Conservation (phyloP, 1,140 invertebrate species). For the Adelges cooleyi region DNA sequence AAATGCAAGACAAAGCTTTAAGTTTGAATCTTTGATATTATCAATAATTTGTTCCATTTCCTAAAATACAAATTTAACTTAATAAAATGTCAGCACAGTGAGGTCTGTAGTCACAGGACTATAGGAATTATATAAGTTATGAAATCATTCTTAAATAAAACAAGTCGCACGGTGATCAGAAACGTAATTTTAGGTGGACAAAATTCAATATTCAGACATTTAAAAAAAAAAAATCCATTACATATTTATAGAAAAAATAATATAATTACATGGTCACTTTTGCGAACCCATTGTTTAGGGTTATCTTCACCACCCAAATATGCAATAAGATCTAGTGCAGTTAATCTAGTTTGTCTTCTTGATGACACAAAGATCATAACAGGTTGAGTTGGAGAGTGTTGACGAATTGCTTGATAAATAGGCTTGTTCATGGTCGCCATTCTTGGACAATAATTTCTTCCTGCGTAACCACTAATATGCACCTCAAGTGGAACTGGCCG, state of each 20-base stretch:
- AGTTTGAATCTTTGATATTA: slow-evolving; percentile 76
- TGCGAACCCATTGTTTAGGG: slow-evolving; percentile 90
- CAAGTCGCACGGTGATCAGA: too few species aligned
- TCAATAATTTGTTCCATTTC: slow-evolving; percentile 67
- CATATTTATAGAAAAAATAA: too few species aligned
- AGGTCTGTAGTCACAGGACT: too few species aligned
- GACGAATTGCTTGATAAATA: slow-evolving; percentile 88
- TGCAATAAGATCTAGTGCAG: slow-evolving; percentile 91
- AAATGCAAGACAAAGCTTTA: slow-evolving; percentile 89
- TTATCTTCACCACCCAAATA: slow-evolving; percentile 82
- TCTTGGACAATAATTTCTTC: slow-evolving; percentile 96
- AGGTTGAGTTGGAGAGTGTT: slow-evolving; percentile 83
- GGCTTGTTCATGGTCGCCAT: slow-evolving; percentile 99
- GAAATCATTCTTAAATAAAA: too few species aligned
- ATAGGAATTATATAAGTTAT: too few species aligned
- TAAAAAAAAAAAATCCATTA: not conserved
- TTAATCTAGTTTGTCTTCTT: slow-evolving; percentile 90
- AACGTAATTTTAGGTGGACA: too few species aligned
- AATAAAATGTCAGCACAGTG: too few species aligned
- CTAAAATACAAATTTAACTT: slow-evolving; percentile 14
- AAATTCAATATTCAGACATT: too few species aligned
- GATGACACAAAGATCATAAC: slow-evolving; percentile 94
- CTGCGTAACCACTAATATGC: slow-evolving; percentile 84
- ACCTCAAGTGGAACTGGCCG: slow-evolving; percentile 94
- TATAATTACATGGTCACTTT: slow-evolving; percentile 56